These are phyloP conservation scores for Tupiocoris notatus DNA, from an alignment of 2,888 invertebrate genomes.

Conservation along the genomic window DNA sequence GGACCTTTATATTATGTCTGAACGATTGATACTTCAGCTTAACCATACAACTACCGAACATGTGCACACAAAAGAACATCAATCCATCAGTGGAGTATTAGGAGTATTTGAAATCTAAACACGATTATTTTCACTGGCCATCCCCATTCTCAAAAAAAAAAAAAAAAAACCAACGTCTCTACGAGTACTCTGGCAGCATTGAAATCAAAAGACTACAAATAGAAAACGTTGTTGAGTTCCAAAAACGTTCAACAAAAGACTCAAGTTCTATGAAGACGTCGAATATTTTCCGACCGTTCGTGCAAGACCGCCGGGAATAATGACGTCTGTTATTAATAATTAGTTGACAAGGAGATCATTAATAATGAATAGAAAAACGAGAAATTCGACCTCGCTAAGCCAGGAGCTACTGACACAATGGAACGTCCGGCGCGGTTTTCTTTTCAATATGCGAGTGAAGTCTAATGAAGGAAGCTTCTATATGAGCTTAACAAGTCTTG, in stretches of 20 bases:
- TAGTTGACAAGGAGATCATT: constrained; percentile 46
- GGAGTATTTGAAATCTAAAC: too few species aligned
- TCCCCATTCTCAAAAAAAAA: too few species aligned
- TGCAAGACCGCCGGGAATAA: constrained; percentile 16
- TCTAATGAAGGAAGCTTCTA: constrained; percentile 39
- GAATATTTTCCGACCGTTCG: not conserved
- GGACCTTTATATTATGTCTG: too few species aligned
- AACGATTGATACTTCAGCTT: too few species aligned
- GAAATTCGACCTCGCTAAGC: not conserved
- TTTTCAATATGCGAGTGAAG: constrained; percentile 27
- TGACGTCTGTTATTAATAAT: constrained; percentile 46
- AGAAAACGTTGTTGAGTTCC: not conserved
- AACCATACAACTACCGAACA: too few species aligned
- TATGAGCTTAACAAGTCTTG: constrained; percentile 39
- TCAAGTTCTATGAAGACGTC: not conserved
- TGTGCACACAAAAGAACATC: too few species aligned
- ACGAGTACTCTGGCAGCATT: too few species aligned
- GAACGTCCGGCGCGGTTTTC: not conserved
- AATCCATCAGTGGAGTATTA: too few species aligned
- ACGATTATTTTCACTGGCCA: too few species aligned
- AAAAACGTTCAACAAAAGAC: not conserved
- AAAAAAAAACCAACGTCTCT: too few species aligned
- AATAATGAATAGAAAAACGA: constrained; percentile 41
- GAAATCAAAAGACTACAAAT: too few species aligned
- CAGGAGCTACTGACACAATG: not conserved